Conservation (phyloP, 2,797 vertebrate genomes). For the Dallia pectoralis region DNA sequence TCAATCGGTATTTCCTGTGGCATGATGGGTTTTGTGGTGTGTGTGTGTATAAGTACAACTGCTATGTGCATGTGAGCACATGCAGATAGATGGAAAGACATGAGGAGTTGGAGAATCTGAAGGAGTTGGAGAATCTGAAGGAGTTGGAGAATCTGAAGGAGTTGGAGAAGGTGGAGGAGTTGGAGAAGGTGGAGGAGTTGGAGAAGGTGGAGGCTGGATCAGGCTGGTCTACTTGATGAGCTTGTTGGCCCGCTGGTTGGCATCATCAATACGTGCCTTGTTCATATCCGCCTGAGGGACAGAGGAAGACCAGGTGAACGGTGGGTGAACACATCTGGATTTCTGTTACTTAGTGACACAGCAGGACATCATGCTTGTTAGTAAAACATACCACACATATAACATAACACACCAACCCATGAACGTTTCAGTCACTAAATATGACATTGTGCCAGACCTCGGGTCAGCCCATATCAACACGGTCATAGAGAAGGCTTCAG, state of each 20-base stretch:
- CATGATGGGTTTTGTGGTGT: slow-evolving; percentile 15
- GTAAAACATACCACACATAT: background rate
- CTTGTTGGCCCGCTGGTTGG: slow-evolving; percentile 92
- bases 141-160: too few relatives aligned
- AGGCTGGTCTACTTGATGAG: slow-evolving; percentile 80
- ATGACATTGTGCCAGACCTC: background rate
- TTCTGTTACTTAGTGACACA: background rate
- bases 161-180: too few relatives aligned
- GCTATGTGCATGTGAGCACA: background rate
- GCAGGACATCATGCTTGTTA: background rate
- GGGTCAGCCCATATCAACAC: background rate
- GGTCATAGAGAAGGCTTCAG: background rate
- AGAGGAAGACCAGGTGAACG: slow-evolving; percentile 8
- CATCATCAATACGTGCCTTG: slow-evolving; percentile 86
- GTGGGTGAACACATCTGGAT: background rate
- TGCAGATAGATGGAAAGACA: slow-evolving; percentile 33
- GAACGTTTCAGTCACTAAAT: background rate
- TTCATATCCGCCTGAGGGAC: slow-evolving; percentile 87
- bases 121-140: too few relatives aligned
- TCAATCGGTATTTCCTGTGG: background rate
- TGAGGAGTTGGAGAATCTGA: too few relatives aligned
- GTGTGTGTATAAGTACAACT: background rate
- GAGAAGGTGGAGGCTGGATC: slow-evolving; percentile 30
- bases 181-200: too few relatives aligned
- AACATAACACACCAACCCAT: background rate